Percentiles rank a stretch among this genome's conserved stretches.
Evolutionary conservation across 2,888 invertebrate genomes (phyloP).

Genomic region (Girardia tigrina): DNA sequence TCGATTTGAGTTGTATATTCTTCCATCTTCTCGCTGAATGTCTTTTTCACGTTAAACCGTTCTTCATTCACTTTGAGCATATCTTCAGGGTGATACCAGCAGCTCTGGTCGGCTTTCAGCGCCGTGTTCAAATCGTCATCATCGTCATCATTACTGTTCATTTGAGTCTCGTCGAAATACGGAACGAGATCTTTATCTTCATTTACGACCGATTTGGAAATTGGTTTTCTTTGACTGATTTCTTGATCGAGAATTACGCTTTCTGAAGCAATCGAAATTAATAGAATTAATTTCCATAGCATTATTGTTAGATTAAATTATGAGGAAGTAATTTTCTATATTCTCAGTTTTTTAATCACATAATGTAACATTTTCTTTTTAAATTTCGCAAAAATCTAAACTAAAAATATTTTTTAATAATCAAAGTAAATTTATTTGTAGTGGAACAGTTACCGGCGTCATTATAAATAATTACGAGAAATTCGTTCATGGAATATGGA

Average conservation of each 20-base stretch:
- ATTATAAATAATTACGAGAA: too few relatives aligned
- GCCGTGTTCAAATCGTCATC: neutral
- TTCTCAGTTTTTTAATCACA: too few relatives aligned
- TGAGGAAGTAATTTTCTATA: too few relatives aligned
- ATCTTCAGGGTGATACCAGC: neutral
- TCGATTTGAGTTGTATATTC: constrained; percentile 15
- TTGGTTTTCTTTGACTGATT: constrained; percentile 5
- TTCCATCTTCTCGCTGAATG: neutral
- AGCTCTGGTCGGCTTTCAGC: neutral
- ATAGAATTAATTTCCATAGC: too few relatives aligned
- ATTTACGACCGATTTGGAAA: neutral
- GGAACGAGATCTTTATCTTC: constrained; percentile 4
- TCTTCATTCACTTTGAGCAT: constrained; percentile 18
- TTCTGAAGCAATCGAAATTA: too few relatives aligned
- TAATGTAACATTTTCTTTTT: too few relatives aligned
- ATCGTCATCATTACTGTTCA: neutral
- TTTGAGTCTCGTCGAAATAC: neutral
- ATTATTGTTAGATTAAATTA: too few relatives aligned
- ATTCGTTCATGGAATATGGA: too few relatives aligned
- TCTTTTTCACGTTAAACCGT: constrained; percentile 16
- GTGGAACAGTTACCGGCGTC: too few relatives aligned
- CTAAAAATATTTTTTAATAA: too few relatives aligned
- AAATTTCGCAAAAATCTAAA: too few relatives aligned
- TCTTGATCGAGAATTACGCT: constrained; percentile 13
- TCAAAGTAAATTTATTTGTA: too few relatives aligned